Evolutionary conservation across 1,140 invertebrate genomes (phyloP).

Genomic region (Drosophila bipectinata): DNA sequence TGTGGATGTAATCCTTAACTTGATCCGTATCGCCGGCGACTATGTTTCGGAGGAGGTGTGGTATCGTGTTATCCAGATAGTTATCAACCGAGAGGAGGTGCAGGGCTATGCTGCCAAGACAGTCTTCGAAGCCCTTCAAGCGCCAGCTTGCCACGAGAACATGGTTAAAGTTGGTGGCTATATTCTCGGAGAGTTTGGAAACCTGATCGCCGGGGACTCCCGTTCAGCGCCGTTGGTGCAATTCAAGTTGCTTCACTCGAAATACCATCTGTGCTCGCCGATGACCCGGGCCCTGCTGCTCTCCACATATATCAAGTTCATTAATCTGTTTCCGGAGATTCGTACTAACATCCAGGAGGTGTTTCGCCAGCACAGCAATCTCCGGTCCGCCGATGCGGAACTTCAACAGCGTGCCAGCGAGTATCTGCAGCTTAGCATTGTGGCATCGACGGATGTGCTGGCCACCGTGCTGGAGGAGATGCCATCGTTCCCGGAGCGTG

Average conservation of each 20-base stretch:
- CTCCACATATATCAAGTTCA: constrained; percentile 99
- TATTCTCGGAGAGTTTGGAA: constrained; percentile 99
- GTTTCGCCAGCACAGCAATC: constrained; percentile 97
- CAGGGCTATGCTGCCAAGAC: constrained; percentile 99
- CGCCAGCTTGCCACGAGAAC: constrained; percentile 99
- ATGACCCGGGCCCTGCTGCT: constrained; percentile 97
- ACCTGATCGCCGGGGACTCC: constrained; percentile 99
- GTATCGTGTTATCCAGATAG: constrained; percentile 99
- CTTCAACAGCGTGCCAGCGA: constrained; percentile 99
- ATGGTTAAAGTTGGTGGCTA: constrained; percentile 99
- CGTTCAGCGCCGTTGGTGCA: constrained; percentile 97
- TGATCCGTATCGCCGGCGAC: constrained; percentile 99
- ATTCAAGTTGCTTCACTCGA: constrained; percentile 98
- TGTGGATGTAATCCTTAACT: constrained; percentile 99
- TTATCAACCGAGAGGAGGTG: constrained; percentile 99
- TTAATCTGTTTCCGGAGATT: constrained; percentile 99
- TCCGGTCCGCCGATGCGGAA: constrained; percentile 98
- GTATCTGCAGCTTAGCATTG: constrained; percentile 98
- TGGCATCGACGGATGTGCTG: constrained; percentile 98
- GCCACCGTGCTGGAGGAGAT: constrained; percentile 99
- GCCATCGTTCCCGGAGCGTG: constrained; percentile 99
- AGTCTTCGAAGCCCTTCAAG: constrained; percentile 99
- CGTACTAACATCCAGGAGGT: constrained; percentile 98
- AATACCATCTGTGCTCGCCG: constrained; percentile 99
- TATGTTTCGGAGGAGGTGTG: constrained; percentile 99